Base-by-base conservation (phyloP, 2,797 vertebrate species). In the Petrocephalus sullivani region DNA sequence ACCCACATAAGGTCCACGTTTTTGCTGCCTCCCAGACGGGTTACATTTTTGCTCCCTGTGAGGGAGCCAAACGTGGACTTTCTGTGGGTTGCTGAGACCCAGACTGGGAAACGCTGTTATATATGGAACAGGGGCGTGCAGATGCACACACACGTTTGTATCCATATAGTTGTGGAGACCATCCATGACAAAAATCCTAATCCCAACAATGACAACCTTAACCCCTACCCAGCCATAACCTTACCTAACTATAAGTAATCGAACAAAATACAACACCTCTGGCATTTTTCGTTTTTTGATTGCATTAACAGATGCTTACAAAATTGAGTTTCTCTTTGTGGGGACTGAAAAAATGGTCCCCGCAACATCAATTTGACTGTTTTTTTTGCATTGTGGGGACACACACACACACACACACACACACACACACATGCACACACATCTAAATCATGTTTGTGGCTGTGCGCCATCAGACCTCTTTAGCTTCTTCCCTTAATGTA, bases 401-500 rank as follows among this genome's bases (percentile, higher is more conserved):
- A 10, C 61, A 28, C 61, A 10, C 61, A 10, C 60, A 12, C 60
- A n/a, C 60, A 7, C 21, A 60, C n/a, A 61, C 64, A 49, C 87
- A 86, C 82, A 75, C 64, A 21, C 81, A 78, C 37, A 56, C 54
- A 75, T 54, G 64, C 87, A 78, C 10, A 93, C 57, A 92, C 92
- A 88, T 33, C 58, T 51, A 95, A 96, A 95, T 94, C 95, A 93
- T 95, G 95, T 95, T 95, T 95, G 96, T 97, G 97, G 96, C 96
- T 94, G 94, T 95, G 96, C 96, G 96, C 97, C 97, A 98, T 95
- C 92, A 95, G 95, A 95, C 83, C 71, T 51, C 90, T 92, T 92
- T 95, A 94, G 95, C 56, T 95, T 95, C 93, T 95, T 96, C 93
- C 96, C 95, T 96, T 98, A 98, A 98, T 98, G 96, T 98, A 98